Base-by-base conservation (phyloP, 2,113 vertebrate species). In the Hippocampus abdominalis region DNA sequence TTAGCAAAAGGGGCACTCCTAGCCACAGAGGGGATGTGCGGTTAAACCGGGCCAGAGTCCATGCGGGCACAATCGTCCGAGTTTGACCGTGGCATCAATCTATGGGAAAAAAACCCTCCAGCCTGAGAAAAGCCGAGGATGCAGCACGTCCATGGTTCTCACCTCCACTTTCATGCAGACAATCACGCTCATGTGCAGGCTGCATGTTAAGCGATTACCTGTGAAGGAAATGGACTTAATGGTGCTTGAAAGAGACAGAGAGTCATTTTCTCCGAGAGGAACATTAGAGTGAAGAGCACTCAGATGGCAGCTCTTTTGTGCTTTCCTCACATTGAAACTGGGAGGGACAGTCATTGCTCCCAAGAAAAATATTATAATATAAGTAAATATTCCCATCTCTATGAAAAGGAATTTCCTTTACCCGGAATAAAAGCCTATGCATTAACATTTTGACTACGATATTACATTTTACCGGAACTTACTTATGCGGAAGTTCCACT, bases 41-140 rank as follows among this genome's bases (percentile, higher is more conserved):
- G 72, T 78, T 69, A 36, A 72, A 77, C 68, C 72, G 56, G 86
- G 78, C 83, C 84, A 85, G 78, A 84, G 87, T 87, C 84, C 84
- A 84, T 71, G 84, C 81, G 77, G 86, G 81, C 78, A 84, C 81
- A 73, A 78, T 70, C 74, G 81, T 81, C 49, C 21, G 66, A 72
- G 64, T 27, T 46, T 72, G 81, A 90, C 73, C 57, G 66, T 77
- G 76, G 75, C n/a, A 61, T 69, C 77, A 60, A 70, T 64, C 59
- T 3, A 15, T 42, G 48, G 42, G 66, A 42, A 46, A 72, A 53
- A 78, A 36, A 6, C 61, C 72, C n/a, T n/a, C 25, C 57, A 61
- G 64, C 36, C 53, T 9, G 27, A 42, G 9, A 64, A 39, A 11
- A 10, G 27, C 23, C 54, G 18, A 27, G 70, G 63, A 70, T 59